phyloP scores from a whole-genome alignment of 2,888 invertebrate species.

The Mythimna lalbum region DNA sequence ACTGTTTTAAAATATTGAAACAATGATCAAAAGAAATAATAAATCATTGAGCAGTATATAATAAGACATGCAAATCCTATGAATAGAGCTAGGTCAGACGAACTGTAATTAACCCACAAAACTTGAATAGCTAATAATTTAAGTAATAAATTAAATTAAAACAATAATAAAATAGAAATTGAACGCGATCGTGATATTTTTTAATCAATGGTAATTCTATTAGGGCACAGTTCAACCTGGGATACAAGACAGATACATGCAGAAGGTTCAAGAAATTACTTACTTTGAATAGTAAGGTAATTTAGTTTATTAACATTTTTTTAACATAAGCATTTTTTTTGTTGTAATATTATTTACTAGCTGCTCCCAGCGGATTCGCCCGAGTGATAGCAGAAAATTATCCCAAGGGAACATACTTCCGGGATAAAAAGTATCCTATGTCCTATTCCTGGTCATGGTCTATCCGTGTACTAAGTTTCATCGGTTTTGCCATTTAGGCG shows the following conservation, averaged over 20 bases:
- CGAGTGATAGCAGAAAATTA: no score
- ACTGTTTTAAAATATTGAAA: slow-evolving; percentile 1
- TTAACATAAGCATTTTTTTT: no score
- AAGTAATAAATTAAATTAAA: slow-evolving; percentile 57
- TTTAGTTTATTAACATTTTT: no score
- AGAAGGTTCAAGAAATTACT: slow-evolving; percentile 22
- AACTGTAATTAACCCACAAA: slow-evolving; percentile 56
- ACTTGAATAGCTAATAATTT: slow-evolving; percentile 55
- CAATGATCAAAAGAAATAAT: slow-evolving; percentile 20
- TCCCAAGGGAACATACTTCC: no score
- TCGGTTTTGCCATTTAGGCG: no score
- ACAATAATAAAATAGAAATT: slow-evolving; percentile 55
- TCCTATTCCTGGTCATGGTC: no score
- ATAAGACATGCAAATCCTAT: slow-evolving; percentile 22
- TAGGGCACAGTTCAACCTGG: slow-evolving; percentile 60
- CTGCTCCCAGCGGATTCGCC: no score
- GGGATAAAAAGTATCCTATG: no score
- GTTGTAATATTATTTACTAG: no score
- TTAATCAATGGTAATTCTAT: slow-evolving; percentile 61
- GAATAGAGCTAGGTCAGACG: slow-evolving; percentile 44
- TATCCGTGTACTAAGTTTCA: no score
- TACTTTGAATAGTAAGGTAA: no score
- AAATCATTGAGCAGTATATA: slow-evolving; percentile 25
- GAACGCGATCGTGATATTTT: slow-evolving; percentile 63
- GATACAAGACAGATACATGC: background rate